phyloP scores from a whole-genome alignment of 2,113 vertebrate genomes.

The Nyctereutes procyonoides region DNA sequence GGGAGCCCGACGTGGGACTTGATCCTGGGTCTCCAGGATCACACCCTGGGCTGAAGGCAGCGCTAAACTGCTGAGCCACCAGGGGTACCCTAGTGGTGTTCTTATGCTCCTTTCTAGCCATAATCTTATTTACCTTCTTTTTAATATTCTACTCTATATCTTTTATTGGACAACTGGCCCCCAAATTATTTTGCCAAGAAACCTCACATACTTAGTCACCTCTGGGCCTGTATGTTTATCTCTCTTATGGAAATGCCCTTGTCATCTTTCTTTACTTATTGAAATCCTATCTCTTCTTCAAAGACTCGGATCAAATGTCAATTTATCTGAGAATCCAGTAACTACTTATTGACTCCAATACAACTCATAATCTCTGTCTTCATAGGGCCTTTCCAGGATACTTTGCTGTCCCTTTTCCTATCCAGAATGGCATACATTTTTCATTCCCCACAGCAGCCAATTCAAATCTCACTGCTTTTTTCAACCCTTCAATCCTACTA shows the following conservation, averaged over 20 bases:
- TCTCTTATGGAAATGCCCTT: not conserved
- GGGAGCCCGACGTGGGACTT: too few species aligned
- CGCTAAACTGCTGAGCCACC: too few species aligned
- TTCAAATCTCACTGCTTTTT: not conserved
- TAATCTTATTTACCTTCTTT: not conserved
- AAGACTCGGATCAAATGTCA: not conserved
- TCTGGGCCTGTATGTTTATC: not conserved
- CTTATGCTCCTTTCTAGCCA: not conserved
- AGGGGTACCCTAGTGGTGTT: too few species aligned
- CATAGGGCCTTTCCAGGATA: not conserved
- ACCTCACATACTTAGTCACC: not conserved
- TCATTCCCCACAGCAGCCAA: not conserved
- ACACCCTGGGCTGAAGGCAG: too few species aligned
- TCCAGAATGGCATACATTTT: not conserved
- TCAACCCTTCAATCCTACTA: not conserved
- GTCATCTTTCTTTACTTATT: not conserved
- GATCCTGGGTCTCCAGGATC: too few species aligned
- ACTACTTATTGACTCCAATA: not conserved
- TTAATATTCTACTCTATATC: not conserved
- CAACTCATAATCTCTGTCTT: not conserved
- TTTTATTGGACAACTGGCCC: not conserved
- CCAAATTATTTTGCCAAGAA: not conserved
- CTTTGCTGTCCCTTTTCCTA: not conserved
- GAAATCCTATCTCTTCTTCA: not conserved
- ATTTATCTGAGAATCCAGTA: not conserved